Evolutionary conservation across 2,113 vertebrate species (phyloP).

Genomic region (Ranitomeya variabilis): DNA sequence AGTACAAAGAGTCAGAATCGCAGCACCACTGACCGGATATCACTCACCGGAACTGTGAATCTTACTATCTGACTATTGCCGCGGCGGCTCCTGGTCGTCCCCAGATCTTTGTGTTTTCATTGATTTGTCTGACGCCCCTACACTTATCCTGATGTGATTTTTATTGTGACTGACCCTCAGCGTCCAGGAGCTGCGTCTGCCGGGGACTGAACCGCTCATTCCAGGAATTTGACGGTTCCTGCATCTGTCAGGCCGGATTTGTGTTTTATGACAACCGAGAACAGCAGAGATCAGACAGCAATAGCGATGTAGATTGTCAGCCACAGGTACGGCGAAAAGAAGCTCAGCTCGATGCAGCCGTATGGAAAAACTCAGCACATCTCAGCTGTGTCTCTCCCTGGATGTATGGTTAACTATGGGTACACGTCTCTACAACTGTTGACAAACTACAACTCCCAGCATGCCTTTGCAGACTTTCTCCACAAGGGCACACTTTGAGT

Average conservation of each 20-base stretch:
- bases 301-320: constrained; percentile 81
- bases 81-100: too few relatives aligned
- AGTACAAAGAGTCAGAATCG: too few relatives aligned
- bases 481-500: not conserved
- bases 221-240: constrained; percentile 87
- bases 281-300: constrained; percentile 71
- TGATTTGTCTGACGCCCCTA: too few relatives aligned
- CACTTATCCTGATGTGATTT: not conserved
- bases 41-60: too few relatives aligned
- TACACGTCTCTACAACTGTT: not conserved
- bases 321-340: constrained; percentile 76
- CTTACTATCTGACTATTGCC: too few relatives aligned
- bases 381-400: too few relatives aligned
- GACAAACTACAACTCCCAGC: not conserved
- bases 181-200: constrained; percentile 81
- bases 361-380: too few relatives aligned
- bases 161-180: constrained; percentile 62
- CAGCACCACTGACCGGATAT: too few relatives aligned
- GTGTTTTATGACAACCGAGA: constrained; percentile 82
- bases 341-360: not conserved
- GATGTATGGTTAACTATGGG: too few relatives aligned
- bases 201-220: constrained; percentile 85
- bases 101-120: too few relatives aligned
- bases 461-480: not conserved
- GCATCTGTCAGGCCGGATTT: constrained; percentile 84